Evolutionary conservation across 2,113 vertebrate species (phyloP).

Genomic region (Carassius carassius): DNA sequence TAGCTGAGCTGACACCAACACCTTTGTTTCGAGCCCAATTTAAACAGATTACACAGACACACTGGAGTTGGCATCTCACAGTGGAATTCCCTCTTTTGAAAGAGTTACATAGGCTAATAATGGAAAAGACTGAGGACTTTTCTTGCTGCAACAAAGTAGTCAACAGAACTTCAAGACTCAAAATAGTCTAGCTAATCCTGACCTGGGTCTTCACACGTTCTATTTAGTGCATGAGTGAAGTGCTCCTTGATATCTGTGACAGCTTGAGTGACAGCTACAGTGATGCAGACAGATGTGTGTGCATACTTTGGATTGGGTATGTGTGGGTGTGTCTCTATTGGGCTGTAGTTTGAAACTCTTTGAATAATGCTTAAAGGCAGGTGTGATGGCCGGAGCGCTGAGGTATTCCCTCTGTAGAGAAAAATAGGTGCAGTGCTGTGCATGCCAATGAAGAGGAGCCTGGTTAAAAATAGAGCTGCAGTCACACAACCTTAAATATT

Average conservation of each 20-base stretch:
- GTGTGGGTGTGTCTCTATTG: constrained; percentile 14
- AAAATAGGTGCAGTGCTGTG: constrained; percentile 15
- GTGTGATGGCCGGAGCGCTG: constrained; percentile 20
- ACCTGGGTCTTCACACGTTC: constrained; percentile 13
- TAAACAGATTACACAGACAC: constrained; percentile 36
- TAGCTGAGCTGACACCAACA: constrained; percentile 29
- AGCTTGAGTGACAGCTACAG: constrained; percentile 26
- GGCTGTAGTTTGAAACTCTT: constrained; percentile 23
- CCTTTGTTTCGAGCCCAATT: constrained; percentile 37
- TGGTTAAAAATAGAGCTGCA: constrained; percentile 44
- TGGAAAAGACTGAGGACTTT: neutral
- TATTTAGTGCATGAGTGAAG: neutral
- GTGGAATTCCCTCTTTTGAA: constrained; percentile 16
- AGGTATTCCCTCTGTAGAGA: constrained; percentile 40
- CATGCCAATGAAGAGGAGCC: constrained; percentile 34
- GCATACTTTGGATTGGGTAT: neutral
- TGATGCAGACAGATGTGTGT: constrained; percentile 20
- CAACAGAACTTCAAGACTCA: neutral
- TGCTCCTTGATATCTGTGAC: neutral
- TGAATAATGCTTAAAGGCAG: constrained; percentile 22
- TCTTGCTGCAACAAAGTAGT: constrained; percentile 5
- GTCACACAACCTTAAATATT: constrained; percentile 71
- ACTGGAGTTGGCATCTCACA: constrained; percentile 23
- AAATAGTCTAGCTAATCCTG: constrained; percentile 29
- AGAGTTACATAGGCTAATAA: constrained; percentile 17